Conservation (phyloP, 2,113 vertebrate species). For the Microtus oregoni region DNA sequence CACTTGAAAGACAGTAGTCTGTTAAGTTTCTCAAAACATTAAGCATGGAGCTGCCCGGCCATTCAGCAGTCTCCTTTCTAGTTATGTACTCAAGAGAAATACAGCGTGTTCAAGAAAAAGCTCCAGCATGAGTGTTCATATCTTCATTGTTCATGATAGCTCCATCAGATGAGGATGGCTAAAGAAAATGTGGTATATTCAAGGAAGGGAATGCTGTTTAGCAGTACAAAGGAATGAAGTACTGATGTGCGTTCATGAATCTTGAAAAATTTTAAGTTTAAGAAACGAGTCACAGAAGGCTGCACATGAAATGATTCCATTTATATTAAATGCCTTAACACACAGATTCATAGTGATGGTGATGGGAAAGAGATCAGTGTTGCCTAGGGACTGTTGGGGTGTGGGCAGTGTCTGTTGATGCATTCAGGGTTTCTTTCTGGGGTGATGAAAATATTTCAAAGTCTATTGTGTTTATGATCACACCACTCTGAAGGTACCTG, state of each 20-base stretch:
- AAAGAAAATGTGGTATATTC: conserved; percentile 1
- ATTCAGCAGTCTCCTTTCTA: conserved; percentile 45
- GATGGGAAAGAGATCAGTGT: neutral
- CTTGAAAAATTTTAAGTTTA: conserved; percentile 15
- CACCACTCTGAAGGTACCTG: conserved; percentile 36
- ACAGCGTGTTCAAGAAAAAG: conserved; percentile 46
- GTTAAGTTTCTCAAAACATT: conserved; percentile 47
- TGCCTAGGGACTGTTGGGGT: neutral
- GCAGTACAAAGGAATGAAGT: conserved; percentile 39
- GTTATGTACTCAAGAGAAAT: conserved; percentile 17
- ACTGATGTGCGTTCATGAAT: neutral
- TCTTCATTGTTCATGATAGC: conserved; percentile 15
- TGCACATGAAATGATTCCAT: neutral
- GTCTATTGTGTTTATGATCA: neutral
- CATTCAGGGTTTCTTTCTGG: conserved; percentile 7
- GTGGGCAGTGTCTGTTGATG: neutral
- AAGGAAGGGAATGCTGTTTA: neutral
- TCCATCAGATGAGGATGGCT: neutral
- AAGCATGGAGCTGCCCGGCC: conserved; percentile 14
- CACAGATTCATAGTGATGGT: neutral
- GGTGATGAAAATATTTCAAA: conserved; percentile 9
- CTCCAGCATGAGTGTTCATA: neutral
- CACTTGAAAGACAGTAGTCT: conserved; percentile 35
- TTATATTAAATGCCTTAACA: conserved; percentile 23
- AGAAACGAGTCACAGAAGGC: conserved; percentile 11